Base-by-base conservation (phyloP, 2,888 invertebrate species). In the Muscina levida region DNA sequence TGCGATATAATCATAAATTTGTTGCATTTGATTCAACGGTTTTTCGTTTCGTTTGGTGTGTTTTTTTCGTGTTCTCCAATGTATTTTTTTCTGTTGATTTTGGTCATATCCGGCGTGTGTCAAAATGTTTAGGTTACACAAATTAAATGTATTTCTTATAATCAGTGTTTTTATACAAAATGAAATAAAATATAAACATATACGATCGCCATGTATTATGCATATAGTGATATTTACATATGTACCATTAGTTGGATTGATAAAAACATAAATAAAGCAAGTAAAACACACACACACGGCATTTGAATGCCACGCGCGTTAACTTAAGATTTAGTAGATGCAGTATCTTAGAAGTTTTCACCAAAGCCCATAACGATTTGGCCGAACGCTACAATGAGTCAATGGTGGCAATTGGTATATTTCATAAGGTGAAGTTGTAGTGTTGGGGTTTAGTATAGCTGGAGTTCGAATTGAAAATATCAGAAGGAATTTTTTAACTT, bases 101-200 rank as follows among this genome's bases (percentile, higher is more conserved):
- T 76, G 78, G 78, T 65, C 77, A 77, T 80, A 83, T 84, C 84
- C 84, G 84, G 83, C 83, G 83, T 83, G 79, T 82, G 83, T 82
- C 79, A 82, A 83, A 82, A 77, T 77, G 62, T 79, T 78, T 76
- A 51, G 57, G 22, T 68, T 72, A 46, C 24, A 22, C 53, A 37
- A 62, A 62, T 62, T 53, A 53, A 53, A 39, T 13, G 42, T 62
- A 62, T 62, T 62, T 62, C 22, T 42, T 42, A 62, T 62, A 62
- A 62, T 62, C 62, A 62, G 42, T 42, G 57, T 15, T 57, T 48
- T 53, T 22, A 53, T 53, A 53, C 11, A 53, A n/a, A 22, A 53
- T 53, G 24, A 53, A 13, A 53, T 53, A 31, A 31, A 3, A 31
- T 31, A 31, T 31, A 31, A 31, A 31, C 31, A 31, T 31, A 5